A percentile compares a stretch with the other conserved stretches of the same genome.
These are phyloP conservation scores for Cavia aperea DNA, from an alignment of 2,113 vertebrate genomes.

Conservation along the genomic window DNA sequence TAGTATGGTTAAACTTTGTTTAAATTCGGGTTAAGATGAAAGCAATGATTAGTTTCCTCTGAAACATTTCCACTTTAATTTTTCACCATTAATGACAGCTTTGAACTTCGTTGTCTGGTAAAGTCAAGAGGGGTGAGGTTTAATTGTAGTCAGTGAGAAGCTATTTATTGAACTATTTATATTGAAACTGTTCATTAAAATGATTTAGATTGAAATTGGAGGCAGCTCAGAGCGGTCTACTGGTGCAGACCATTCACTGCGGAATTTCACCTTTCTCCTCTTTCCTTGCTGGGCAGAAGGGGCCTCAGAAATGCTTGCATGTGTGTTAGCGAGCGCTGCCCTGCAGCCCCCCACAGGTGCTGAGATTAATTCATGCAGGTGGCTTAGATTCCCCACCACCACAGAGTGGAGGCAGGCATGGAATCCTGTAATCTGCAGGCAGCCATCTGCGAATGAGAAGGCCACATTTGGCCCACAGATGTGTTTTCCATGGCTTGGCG, in stretches of 20 bases:
- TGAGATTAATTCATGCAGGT: not conserved
- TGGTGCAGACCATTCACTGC: not conserved
- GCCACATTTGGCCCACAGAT: not conserved
- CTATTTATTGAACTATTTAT: not conserved
- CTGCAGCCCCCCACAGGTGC: not conserved
- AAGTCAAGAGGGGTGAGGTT: not conserved
- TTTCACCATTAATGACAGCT: not conserved
- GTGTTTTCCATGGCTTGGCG: not conserved
- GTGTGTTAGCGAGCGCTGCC: not conserved
- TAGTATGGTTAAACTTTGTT: slow-evolving; percentile 21
- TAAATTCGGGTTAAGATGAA: slow-evolving; percentile 34
- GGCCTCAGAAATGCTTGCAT: not conserved
- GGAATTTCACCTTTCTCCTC: not conserved
- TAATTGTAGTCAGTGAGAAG: not conserved
- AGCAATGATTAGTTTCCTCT: not conserved
- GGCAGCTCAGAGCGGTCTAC: not conserved
- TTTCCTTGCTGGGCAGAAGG: too few species aligned
- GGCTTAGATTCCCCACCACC: not conserved
- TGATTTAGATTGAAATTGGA: not conserved
- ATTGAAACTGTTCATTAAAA: too few species aligned
- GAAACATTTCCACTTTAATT: slow-evolving; percentile 22
- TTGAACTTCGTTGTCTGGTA: not conserved
- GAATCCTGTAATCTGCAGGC: not conserved
- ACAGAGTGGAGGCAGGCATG: not conserved
- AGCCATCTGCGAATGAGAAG: not conserved